Percentiles rank a stretch among this genome's conserved stretches.
Conservation (phyloP, 1,140 invertebrate genomes). For the Achroia grisella region DNA sequence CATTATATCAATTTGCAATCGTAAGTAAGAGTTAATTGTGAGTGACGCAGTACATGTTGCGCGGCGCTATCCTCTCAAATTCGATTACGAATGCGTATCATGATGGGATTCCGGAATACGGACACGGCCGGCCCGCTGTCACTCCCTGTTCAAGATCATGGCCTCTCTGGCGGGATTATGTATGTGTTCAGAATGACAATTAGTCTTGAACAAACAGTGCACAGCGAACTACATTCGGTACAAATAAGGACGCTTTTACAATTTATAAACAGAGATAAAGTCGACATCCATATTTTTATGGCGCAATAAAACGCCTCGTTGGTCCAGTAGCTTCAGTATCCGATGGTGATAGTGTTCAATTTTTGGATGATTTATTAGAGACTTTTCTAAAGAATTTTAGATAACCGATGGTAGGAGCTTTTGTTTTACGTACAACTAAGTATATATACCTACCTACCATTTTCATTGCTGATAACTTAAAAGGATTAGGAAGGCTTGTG, state of each 20-base stretch:
- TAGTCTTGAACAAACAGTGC: conserved; percentile 23
- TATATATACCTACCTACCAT: no score
- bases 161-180: conserved; percentile 43
- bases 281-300: conserved; percentile 10
- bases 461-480: no score
- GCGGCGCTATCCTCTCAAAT: conserved; percentile 11
- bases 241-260: conserved; percentile 24
- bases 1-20: conserved; percentile 5
- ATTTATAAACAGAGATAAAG: conserved; percentile 20
- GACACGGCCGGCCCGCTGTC: conserved; percentile 19
- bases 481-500: no score
- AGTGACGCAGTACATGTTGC: not conserved
- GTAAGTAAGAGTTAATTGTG: conserved; percentile 2
- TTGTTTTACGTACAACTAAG: no score
- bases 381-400: no score
- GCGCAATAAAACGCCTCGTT: conserved; percentile 3
- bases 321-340: not conserved
- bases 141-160: conserved; percentile 45
- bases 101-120: conserved; percentile 27
- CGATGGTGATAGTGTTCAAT: not conserved
- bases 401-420: no score
- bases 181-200: conserved; percentile 50
- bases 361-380: not conserved
- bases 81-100: conserved; percentile 22
- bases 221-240: conserved; percentile 22